Percentiles rank a stretch among this genome's conserved stretches.
Evolutionary conservation across 2,888 invertebrate species (phyloP).

Genomic region (Lithophane socia): DNA sequence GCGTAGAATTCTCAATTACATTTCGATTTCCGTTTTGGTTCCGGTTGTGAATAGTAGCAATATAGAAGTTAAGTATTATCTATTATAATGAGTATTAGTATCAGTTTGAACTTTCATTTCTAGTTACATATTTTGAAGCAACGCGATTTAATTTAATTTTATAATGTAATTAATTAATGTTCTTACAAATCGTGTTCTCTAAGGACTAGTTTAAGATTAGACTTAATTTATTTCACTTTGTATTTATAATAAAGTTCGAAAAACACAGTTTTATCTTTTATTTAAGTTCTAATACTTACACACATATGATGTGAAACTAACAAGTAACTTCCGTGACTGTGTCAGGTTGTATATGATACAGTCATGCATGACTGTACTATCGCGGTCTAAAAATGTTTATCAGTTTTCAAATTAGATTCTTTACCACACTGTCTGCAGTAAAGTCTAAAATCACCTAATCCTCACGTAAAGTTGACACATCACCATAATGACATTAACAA

Average conservation of each 20-base stretch:
- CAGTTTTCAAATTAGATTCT: no score
- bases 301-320: no score
- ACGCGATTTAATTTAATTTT: constrained; percentile 52
- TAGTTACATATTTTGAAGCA: constrained; percentile 45
- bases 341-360: no score
- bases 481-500: no score
- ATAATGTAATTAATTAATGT: constrained; percentile 47
- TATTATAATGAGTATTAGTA: constrained; percentile 53
- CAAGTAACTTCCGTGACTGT: no score
- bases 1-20: constrained; percentile 45
- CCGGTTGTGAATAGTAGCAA: constrained; percentile 78
- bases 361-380: no score
- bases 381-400: no score
- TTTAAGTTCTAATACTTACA: not conserved
- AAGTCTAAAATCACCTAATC: no score
- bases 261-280: constrained; percentile 29
- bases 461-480: no score
- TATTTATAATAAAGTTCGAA: constrained; percentile 71
- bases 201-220: constrained; percentile 73
- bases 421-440: no score
- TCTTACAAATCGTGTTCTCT: constrained; percentile 64
- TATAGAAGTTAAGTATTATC: constrained; percentile 66
- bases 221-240: constrained; percentile 73
- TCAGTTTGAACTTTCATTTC: constrained; percentile 57
- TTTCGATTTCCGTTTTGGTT: constrained; percentile 63